Evolutionary conservation across 2,888 invertebrate species (phyloP).

Genomic region (Epirrita christyi): DNA sequence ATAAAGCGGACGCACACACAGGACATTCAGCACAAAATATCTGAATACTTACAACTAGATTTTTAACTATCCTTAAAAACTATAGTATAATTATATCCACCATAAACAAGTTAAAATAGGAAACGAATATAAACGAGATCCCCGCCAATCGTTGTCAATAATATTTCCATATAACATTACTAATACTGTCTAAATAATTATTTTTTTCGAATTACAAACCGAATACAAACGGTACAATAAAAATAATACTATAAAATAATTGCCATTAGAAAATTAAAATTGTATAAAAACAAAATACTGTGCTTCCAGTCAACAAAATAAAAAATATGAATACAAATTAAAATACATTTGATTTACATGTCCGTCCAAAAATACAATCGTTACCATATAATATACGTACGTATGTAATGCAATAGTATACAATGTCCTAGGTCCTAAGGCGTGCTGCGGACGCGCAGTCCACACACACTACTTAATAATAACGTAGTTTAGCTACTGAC

Average conservation of each 20-base stretch:
- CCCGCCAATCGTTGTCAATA: slow-evolving; percentile 63
- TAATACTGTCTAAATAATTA: slow-evolving; percentile 80
- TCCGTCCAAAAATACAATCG: slow-evolving; percentile 72
- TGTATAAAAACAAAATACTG: slow-evolving; percentile 67
- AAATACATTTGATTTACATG: slow-evolving; percentile 66
- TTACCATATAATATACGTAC: slow-evolving; percentile 62
- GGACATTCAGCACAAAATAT: slow-evolving; percentile 72
- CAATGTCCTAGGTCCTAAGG: slow-evolving; percentile 73
- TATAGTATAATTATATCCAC: slow-evolving; percentile 83
- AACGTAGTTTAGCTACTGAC: slow-evolving; percentile 48
- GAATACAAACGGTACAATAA: slow-evolving; percentile 49
- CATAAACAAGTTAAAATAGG: slow-evolving; percentile 68
- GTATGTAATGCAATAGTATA: slow-evolving; percentile 69
- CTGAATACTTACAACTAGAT: slow-evolving; percentile 71
- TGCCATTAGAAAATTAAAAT: slow-evolving; percentile 44
- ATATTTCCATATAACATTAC: slow-evolving; percentile 53
- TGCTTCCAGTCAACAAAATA: slow-evolving; percentile 61
- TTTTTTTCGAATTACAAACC: slow-evolving; percentile 52
- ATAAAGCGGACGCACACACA: slow-evolving; percentile 44
- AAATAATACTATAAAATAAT: slow-evolving; percentile 65
- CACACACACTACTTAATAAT: slow-evolving; percentile 26
- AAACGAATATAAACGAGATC: slow-evolving; percentile 75
- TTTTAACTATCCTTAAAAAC: slow-evolving; percentile 72
- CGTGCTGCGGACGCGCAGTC: slow-evolving; percentile 41
- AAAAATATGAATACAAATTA: slow-evolving; percentile 61